These are phyloP conservation scores for Mylabris phalerata DNA, from an alignment of 1,140 invertebrate species.

Conservation along the genomic window DNA sequence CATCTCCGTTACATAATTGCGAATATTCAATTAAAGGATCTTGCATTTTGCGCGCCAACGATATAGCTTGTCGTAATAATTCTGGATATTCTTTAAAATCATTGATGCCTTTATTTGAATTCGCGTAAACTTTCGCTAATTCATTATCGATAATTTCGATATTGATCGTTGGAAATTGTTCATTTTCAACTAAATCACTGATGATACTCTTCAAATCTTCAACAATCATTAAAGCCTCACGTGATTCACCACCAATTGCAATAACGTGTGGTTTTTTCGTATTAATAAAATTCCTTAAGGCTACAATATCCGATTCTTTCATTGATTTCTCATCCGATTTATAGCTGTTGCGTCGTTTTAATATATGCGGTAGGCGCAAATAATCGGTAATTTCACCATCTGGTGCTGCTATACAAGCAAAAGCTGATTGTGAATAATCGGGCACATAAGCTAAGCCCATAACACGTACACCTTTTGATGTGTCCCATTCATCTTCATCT, in stretches of 20 bases:
- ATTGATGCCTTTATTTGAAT: conserved; percentile 75
- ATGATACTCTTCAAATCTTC: conserved; percentile 78
- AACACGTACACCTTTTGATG: conserved; percentile 72
- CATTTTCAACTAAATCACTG: conserved; percentile 67
- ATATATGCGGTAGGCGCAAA: conserved; percentile 75
- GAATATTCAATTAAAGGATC: conserved; percentile 96
- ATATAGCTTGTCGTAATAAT: conserved; percentile 83
- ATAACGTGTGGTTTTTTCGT: conserved; percentile 92
- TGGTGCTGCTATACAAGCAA: conserved; percentile 76
- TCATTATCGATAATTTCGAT: conserved; percentile 93
- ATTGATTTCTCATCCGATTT: conserved; percentile 62
- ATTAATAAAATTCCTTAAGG: conserved; percentile 78
- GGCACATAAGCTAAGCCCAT: conserved; percentile 84
- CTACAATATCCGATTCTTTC: conserved; percentile 76
- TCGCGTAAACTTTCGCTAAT: conserved; percentile 82
- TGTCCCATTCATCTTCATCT: conserved; percentile 89
- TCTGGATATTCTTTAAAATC: conserved; percentile 91
- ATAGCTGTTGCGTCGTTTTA: conserved; percentile 74
- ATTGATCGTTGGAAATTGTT: conserved; percentile 80
- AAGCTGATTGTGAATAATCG: conserved; percentile 80
- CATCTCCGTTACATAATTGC: conserved; percentile 89
- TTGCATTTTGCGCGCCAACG: conserved; percentile 83
- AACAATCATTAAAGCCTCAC: conserved; percentile 79
- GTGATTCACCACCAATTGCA: conserved; percentile 82
- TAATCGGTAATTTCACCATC: conserved; percentile 92